Percentiles rank a stretch among this genome's conserved stretches.
Evolutionary conservation across 2,113 vertebrate genomes (phyloP).

Genomic region (Rhabdornis inornatus): DNA sequence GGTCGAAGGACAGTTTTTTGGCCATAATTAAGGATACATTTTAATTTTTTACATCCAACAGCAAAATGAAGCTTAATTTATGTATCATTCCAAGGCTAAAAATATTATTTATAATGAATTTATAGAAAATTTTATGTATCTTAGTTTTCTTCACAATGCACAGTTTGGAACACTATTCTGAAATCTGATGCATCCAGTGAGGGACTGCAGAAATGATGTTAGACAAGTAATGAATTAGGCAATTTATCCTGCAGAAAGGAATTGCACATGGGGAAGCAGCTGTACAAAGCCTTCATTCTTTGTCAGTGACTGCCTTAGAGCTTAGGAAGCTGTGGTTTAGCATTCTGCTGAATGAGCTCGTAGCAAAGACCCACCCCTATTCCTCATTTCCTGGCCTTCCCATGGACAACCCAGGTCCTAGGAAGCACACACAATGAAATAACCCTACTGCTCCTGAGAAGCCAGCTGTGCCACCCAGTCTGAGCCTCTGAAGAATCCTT

Average conservation of each 20-base stretch:
- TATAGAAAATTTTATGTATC: background rate
- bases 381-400: slow-evolving; percentile 28
- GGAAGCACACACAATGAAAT: background rate
- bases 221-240: background rate
- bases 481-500: background rate
- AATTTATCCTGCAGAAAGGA: slow-evolving; percentile 7
- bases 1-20: background rate
- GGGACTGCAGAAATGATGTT: background rate
- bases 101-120: background rate
- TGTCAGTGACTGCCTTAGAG: background rate
- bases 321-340: slow-evolving; percentile 45
- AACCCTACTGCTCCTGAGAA: background rate
- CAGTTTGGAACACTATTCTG: background rate
- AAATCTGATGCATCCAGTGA: background rate
- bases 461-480: background rate
- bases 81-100: background rate
- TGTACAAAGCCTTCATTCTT: slow-evolving; percentile 23
- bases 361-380: background rate
- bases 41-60: background rate
- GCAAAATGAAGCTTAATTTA: background rate
- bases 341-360: slow-evolving; percentile 43
- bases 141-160: background rate
- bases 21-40: background rate
- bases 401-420: background rate
- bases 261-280: background rate